Base-by-base conservation (phyloP, 2,113 vertebrate species). In the Cervus canadensis region DNA sequence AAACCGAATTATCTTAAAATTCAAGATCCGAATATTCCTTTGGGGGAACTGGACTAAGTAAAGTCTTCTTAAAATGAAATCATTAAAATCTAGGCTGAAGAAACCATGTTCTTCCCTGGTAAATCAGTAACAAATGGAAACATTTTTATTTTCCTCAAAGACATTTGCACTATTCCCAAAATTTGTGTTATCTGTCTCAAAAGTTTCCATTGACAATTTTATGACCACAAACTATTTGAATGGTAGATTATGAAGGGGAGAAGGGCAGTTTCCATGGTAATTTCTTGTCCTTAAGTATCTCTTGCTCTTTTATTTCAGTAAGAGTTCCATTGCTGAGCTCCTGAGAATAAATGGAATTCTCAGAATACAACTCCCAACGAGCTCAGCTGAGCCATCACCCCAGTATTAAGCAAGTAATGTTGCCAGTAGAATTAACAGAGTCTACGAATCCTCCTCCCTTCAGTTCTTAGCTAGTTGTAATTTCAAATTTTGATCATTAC, bases 191-290 rank as follows among this genome's bases (percentile, higher is more conserved):
- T 78, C 48, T 94, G 23, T 91, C 59, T 95, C 56, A 86, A 89
- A 97, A 89, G n/a, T 95, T 88, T 88, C 54, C 45, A 82, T 50
- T 95, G 83, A 87, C 40, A 84, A 84, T 92, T 93, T 94, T 84
- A 82, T 91, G 60, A 83, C 87, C 50, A 43, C 13, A 3, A 83
- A 82, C 28, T 89, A 64, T 82, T 87, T 87, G 19, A 89, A 59
- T 88, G 81, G 45, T 50, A 96, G 91, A 81, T 81, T 94, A 90
- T 74, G 40, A 7, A 36, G 45, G 48, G 8, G 7, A 87, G 6
- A 93, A 82, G 84, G 87, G 57, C 26, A 54, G 85, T 94, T 87
- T 94, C 88, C 85, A 94, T 74, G 64, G 52, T 50, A 82, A 88
- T 97, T 79, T 23, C 8, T 92, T 57, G 88, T 93, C 17, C 11